A percentile compares a stretch with the other conserved stretches of the same genome.
Evolutionary conservation across 35 echinoderm and acorn worm species (phyloP).

Genomic region (Anneissia japonica): DNA sequence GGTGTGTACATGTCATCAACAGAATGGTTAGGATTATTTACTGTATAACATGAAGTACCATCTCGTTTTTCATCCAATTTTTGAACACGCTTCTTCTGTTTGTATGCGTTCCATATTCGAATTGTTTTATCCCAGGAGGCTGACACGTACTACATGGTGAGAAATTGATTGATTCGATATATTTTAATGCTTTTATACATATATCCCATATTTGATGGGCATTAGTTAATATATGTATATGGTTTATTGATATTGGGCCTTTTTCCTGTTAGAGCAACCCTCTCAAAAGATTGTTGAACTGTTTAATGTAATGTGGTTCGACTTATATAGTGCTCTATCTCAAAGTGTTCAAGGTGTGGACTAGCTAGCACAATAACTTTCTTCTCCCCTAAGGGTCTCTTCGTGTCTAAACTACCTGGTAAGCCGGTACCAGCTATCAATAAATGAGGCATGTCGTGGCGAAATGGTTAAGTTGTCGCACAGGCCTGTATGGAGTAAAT

Average conservation of each 20-base stretch:
- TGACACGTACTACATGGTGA: slow-evolving; percentile 67
- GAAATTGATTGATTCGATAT: not conserved
- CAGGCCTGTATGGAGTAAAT: too few relatives aligned
- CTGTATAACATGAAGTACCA: slow-evolving; percentile 15
- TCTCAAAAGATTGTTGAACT: not conserved
- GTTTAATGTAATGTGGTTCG: not conserved
- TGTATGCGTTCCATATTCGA: slow-evolving; percentile 90
- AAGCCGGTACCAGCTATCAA: too few relatives aligned
- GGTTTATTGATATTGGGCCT: not conserved
- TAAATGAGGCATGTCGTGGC: too few relatives aligned
- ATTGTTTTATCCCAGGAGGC: slow-evolving; percentile 90
- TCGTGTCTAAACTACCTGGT: too few relatives aligned
- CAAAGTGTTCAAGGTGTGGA: too few relatives aligned
- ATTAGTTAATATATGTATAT: not conserved
- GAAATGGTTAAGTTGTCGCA: too few relatives aligned
- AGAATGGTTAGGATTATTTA: slow-evolving; percentile 60
- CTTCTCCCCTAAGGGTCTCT: too few relatives aligned
- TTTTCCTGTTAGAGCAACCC: not conserved
- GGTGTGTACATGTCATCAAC: not conserved
- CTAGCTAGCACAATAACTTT: too few relatives aligned
- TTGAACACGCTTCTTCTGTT: slow-evolving; percentile 29
- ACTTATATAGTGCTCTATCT: too few relatives aligned
- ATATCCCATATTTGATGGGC: not conserved
- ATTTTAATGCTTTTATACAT: not conserved
- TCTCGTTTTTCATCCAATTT: slow-evolving; percentile 44